These are phyloP conservation scores for Hydrophis major DNA, from an alignment of 2,797 vertebrate species.

Conservation along the genomic window DNA sequence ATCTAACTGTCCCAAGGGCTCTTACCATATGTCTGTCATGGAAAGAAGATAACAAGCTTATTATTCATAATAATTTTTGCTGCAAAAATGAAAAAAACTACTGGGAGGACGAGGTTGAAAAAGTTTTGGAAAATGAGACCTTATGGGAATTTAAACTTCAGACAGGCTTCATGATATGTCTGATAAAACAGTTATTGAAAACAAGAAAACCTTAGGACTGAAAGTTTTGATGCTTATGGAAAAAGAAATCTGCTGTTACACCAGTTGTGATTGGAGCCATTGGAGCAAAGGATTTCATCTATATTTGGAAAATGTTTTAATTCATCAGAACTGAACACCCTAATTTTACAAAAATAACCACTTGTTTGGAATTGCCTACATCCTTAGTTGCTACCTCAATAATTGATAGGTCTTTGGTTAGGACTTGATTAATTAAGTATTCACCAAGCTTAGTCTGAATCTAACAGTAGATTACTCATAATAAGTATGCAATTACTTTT, in stretches of 20 bases:
- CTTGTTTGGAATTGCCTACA: neutral
- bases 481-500: neutral
- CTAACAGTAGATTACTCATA: neutral
- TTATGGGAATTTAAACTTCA: neutral
- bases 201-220: neutral
- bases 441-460: neutral
- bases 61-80: neutral
- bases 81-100: neutral
- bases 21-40: neutral
- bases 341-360: neutral
- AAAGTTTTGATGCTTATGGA: neutral
- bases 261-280: neutral
- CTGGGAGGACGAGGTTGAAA: neutral
- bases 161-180: neutral
- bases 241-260: neutral
- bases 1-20: neutral
- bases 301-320: neutral
- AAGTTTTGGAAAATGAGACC: neutral
- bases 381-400: neutral
- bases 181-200: neutral
- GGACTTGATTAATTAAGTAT: neutral
- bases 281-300: neutral
- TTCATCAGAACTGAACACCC: neutral
- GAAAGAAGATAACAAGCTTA: neutral
- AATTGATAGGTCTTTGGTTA: neutral